phyloP scores from a whole-genome alignment of 2,113 vertebrate species.

The Notiomystis cincta region DNA sequence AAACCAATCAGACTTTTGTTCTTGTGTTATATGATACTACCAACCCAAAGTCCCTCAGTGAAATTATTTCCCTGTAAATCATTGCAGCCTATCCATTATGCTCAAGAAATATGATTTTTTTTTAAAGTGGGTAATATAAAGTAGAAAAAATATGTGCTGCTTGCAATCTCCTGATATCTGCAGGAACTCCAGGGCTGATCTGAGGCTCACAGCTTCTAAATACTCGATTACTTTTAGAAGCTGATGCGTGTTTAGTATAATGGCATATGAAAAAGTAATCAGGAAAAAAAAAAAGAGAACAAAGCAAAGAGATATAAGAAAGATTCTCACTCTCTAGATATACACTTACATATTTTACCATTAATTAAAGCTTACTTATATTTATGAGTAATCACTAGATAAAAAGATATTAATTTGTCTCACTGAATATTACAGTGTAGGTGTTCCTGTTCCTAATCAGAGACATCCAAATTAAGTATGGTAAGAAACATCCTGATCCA shows the following conservation, averaged over 20 bases:
- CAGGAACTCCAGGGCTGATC: not conserved
- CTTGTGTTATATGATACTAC: conserved; percentile 32
- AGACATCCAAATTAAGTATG: not conserved
- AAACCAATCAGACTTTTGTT: conserved; percentile 46
- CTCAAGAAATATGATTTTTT: conserved; percentile 24
- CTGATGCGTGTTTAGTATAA: not conserved
- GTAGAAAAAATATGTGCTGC: not conserved
- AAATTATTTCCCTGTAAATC: conserved; percentile 62
- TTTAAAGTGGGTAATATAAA: conserved; percentile 26
- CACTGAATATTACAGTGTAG: not conserved
- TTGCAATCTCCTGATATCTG: not conserved
- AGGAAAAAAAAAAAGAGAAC: not conserved
- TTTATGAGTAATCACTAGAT: not conserved
- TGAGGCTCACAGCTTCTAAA: not conserved
- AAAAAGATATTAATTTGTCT: not conserved
- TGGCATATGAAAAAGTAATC: not conserved
- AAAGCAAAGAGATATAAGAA: not conserved
- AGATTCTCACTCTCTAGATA: not conserved
- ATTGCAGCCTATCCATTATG: conserved; percentile 23
- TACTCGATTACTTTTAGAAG: not conserved
- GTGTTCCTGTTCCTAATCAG: not conserved
- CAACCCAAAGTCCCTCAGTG: not conserved
- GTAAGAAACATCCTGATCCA: not conserved
- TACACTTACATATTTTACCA: not conserved
- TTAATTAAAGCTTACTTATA: not conserved